Percentiles rank a stretch among this genome's conserved stretches.
phyloP scores from a whole-genome alignment of 1,140 invertebrate species.

The Ridgeia piscesae region DNA sequence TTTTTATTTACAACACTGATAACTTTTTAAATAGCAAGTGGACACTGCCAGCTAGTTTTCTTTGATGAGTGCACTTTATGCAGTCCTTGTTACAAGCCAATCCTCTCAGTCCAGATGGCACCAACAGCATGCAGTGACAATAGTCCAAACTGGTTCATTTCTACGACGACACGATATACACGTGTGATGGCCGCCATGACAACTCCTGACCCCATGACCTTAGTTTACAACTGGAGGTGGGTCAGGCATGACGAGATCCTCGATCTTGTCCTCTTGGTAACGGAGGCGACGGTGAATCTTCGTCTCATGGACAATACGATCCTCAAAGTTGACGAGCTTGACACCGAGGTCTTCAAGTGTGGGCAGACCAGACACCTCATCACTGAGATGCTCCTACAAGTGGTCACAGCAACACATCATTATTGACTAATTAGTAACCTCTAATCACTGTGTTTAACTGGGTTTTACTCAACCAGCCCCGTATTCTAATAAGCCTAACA shows the following conservation, averaged over 20 bases:
- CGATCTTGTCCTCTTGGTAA: conserved; percentile 75
- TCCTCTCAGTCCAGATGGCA: neutral
- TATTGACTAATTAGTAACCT: neutral
- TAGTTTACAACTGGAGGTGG: conserved; percentile 59
- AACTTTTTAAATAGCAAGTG: neutral
- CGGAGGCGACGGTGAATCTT: conserved; percentile 65
- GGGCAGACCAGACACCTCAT: conserved; percentile 70
- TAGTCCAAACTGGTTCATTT: neutral
- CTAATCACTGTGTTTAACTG: neutral
- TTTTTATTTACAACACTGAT: neutral
- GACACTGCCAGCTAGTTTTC: neutral
- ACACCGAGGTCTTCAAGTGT: conserved; percentile 88
- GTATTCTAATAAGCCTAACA: no score
- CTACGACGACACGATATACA: neutral
- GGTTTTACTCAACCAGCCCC: neutral
- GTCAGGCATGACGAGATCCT: conserved; percentile 71
- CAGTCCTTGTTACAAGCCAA: neutral
- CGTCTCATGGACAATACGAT: conserved; percentile 77
- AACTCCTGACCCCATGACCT: neutral
- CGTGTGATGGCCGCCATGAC: neutral
- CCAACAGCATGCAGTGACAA: neutral
- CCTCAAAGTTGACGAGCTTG: conserved; percentile 72
- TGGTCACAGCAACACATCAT: neutral
- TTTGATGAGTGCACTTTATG: neutral
- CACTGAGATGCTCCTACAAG: conserved; percentile 73